A percentile compares a stretch with the other conserved stretches of the same genome.
These are phyloP conservation scores for Calycopis cecrops DNA, from an alignment of 1,140 invertebrate species.

Conservation along the genomic window DNA sequence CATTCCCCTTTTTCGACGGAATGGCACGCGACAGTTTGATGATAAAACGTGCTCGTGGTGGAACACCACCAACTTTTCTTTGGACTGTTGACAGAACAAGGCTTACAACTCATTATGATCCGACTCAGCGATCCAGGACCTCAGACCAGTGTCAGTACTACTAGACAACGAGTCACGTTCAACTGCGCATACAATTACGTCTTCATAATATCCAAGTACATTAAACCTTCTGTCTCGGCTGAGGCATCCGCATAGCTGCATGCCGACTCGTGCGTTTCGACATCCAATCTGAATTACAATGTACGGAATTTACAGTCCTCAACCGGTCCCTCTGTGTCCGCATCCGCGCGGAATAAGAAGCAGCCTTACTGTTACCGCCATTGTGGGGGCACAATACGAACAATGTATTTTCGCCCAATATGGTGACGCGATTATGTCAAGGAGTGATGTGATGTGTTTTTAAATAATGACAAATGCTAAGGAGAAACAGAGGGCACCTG, in stretches of 20 bases:
- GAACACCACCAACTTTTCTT: no score
- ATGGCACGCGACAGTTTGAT: no score
- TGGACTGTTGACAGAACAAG: no score
- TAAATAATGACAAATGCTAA: constrained; percentile 62
- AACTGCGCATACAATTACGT: background rate
- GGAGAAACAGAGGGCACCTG: constrained; percentile 38
- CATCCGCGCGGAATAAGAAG: constrained; percentile 72
- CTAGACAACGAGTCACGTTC: background rate
- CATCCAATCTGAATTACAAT: constrained; percentile 72
- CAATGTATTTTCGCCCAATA: constrained; percentile 69
- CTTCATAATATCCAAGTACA: constrained; percentile 32
- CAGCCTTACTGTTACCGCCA: constrained; percentile 69
- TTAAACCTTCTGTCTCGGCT: constrained; percentile 37
- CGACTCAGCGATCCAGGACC: no score
- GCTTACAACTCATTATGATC: no score
- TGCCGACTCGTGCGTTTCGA: constrained; percentile 67
- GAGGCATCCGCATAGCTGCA: constrained; percentile 63
- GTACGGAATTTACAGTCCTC: constrained; percentile 65
- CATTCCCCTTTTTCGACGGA: no score
- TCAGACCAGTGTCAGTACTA: no score
- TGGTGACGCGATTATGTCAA: constrained; percentile 69
- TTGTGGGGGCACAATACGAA: constrained; percentile 60
- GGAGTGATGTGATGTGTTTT: constrained; percentile 61
- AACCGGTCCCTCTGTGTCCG: constrained; percentile 54
- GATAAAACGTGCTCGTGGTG: no score